Conservation (phyloP, 2,113 vertebrate species). For the Conger conger region DNA sequence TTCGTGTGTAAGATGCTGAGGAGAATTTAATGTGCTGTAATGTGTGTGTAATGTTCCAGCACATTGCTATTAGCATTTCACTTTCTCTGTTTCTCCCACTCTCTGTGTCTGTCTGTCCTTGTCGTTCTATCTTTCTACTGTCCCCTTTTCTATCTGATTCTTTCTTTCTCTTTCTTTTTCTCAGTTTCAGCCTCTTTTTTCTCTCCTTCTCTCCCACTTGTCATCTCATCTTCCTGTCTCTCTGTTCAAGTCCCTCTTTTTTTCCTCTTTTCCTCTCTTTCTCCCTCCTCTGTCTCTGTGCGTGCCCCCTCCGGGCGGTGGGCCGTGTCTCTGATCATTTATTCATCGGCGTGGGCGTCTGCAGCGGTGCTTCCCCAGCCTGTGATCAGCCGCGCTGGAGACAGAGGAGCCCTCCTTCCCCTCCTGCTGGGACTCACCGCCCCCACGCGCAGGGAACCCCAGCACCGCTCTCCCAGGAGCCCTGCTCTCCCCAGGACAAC, state of each 20-base stretch:
- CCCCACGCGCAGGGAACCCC: not conserved
- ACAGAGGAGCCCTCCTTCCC: not conserved
- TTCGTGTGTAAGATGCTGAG: not conserved
- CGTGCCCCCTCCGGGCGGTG: not conserved
- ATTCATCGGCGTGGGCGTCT: conserved; percentile 22
- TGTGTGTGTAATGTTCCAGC: not conserved
- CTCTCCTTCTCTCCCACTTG: conserved; percentile 6
- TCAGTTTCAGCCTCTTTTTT: not conserved
- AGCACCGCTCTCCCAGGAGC: not conserved
- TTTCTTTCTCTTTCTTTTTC: not conserved
- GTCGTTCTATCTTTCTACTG: not conserved
- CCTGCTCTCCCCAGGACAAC: not conserved
- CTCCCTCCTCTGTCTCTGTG: not conserved
- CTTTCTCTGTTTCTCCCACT: not conserved
- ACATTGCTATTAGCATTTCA: not conserved
- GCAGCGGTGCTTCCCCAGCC: conserved; percentile 13
- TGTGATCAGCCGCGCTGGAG: not conserved
- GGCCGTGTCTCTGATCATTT: conserved; percentile 22
- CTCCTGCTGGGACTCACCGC: not conserved
- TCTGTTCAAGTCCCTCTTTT: not conserved
- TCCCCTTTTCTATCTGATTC: too few species aligned
- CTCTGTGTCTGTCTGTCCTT: conserved; percentile 9
- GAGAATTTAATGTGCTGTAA: not conserved
- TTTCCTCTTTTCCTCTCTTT: not conserved
- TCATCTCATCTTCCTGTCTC: not conserved